phyloP scores from a whole-genome alignment of 2,113 vertebrate species.

The Artemisiospiza belli region DNA sequence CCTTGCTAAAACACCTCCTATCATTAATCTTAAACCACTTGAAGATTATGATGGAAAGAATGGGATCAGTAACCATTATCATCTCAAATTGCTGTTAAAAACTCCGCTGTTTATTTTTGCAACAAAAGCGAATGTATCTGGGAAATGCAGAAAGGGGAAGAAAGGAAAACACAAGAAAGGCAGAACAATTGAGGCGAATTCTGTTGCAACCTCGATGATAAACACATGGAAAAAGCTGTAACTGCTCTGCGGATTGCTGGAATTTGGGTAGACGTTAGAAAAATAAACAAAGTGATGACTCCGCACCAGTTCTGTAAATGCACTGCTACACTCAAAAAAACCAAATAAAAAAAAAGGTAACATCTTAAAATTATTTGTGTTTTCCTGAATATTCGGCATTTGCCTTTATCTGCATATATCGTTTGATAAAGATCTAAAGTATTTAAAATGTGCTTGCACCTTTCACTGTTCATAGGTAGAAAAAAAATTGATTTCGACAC shows the following conservation, averaged over 20 bases:
- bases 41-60: conserved; percentile 89
- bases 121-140: conserved; percentile 74
- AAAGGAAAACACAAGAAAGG: conserved; percentile 49
- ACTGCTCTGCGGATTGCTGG: conserved; percentile 45
- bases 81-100: conserved; percentile 82
- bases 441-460: neutral
- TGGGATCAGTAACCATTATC: conserved; percentile 86
- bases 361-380: conserved; percentile 1
- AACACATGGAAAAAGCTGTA: conserved; percentile 62
- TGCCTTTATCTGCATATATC: neutral
- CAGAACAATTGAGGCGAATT: conserved; percentile 57
- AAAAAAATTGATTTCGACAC: neutral
- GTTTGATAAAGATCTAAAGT: neutral
- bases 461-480: neutral
- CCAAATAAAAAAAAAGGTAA: conserved; percentile 38
- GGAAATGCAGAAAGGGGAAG: conserved; percentile 41
- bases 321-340: neutral
- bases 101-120: conserved; percentile 80
- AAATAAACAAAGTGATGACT: conserved; percentile 53
- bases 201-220: conserved; percentile 55
- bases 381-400: neutral
- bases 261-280: conserved; percentile 50
- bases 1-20: conserved; percentile 69
- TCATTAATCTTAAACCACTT: conserved; percentile 90
- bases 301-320: neutral